These are phyloP conservation scores for Astropecten irregularis DNA, from an alignment of 53 echinoderm and acorn worm genomes.

Conservation along the genomic window DNA sequence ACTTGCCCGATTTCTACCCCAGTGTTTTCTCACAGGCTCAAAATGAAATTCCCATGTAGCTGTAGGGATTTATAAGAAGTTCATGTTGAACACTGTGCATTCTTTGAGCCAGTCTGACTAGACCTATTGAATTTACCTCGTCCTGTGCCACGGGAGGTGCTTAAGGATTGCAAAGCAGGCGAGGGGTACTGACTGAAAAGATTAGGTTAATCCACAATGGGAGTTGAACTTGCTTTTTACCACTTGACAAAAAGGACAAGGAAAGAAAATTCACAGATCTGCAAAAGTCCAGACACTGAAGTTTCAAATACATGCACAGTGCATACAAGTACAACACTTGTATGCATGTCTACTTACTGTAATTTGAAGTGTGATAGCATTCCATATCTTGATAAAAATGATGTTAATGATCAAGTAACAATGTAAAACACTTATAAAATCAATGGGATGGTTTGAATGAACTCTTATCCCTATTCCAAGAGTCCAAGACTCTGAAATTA, in stretches of 20 bases:
- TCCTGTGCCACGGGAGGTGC: neutral
- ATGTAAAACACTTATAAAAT: too few species aligned
- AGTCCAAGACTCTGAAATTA: too few species aligned
- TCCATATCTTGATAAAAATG: too few species aligned
- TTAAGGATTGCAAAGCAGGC: neutral
- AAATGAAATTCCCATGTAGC: neutral
- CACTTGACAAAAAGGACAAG: neutral
- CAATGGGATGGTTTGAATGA: too few species aligned
- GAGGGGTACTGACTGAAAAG: conserved; percentile 13
- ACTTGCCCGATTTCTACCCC: neutral
- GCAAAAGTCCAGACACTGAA: neutral
- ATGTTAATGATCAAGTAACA: too few species aligned
- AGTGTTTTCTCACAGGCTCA: neutral
- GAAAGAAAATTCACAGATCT: neutral
- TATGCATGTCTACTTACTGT: neutral
- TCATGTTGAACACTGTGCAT: neutral
- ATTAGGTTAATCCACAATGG: neutral
- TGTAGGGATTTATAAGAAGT: neutral
- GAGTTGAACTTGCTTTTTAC: neutral
- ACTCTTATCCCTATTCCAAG: too few species aligned
- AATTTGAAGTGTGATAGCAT: neutral
- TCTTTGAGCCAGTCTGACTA: neutral
- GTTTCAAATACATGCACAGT: neutral
- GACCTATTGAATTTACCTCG: neutral
- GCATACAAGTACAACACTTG: neutral